Percentiles rank a stretch among this genome's conserved stretches.
These are phyloP conservation scores for Stegostoma tigrinum DNA, from an alignment of 2,113 vertebrate genomes.

Conservation along the genomic window DNA sequence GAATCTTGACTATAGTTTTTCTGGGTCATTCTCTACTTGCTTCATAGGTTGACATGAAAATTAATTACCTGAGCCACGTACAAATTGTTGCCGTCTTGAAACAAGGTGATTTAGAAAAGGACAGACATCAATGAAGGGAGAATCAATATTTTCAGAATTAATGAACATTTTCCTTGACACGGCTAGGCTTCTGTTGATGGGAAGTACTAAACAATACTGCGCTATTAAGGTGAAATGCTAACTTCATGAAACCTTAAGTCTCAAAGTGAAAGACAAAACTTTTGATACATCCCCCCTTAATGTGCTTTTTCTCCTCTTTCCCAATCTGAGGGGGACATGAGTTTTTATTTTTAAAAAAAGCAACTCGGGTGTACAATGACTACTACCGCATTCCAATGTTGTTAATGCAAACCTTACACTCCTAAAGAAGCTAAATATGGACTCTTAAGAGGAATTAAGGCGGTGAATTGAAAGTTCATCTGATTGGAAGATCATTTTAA, in stretches of 20 bases:
- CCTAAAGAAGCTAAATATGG: too few species aligned
- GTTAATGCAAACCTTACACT: too few species aligned
- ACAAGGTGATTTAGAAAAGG: neutral
- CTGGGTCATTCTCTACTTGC: neutral
- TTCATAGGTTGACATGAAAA: neutral
- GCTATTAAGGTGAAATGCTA: neutral
- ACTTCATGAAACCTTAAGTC: neutral
- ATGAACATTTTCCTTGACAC: neutral
- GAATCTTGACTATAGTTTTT: neutral
- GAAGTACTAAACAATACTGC: neutral
- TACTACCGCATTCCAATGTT: neutral
- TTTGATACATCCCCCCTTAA: neutral
- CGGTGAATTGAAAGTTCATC: too few species aligned
- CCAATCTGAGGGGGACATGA: neutral
- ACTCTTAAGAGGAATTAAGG: too few species aligned
- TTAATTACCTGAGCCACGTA: neutral
- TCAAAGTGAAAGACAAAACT: neutral
- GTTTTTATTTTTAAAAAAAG: neutral
- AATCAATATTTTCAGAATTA: neutral
- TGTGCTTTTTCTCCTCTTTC: neutral
- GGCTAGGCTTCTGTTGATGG: neutral
- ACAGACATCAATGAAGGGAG: neutral
- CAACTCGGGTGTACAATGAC: neutral
- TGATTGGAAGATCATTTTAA: too few species aligned
- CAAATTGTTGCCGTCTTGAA: neutral